Evolutionary conservation across 2,888 invertebrate genomes (phyloP).

Genomic region (Epistrophe grossulariae): DNA sequence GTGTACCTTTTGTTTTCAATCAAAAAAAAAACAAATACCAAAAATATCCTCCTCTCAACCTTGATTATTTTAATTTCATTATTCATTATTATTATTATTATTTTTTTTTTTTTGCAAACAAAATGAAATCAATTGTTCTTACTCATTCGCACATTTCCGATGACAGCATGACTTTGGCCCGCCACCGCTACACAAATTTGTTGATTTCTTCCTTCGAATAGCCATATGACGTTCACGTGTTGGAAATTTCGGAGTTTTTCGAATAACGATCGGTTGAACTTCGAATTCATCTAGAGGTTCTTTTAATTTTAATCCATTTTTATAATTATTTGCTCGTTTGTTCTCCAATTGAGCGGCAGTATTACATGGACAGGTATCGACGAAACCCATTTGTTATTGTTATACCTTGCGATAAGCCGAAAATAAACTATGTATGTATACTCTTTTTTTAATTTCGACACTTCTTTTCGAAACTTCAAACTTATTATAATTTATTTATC

Average conservation of each 20-base stretch:
- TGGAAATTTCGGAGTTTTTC: conserved; percentile 88
- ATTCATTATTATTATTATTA: background rate
- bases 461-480: background rate
- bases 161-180: conserved; percentile 73
- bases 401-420: background rate
- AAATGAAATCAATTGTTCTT: conserved; percentile 51
- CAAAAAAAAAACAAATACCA: conserved; percentile 25
- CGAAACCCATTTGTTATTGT: conserved; percentile 7
- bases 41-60: background rate
- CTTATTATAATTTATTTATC: background rate
- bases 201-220: conserved; percentile 86
- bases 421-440: background rate
- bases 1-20: conserved; percentile 16
- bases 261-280: conserved; percentile 83
- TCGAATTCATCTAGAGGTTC: conserved; percentile 75
- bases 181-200: conserved; percentile 52
- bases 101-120: background rate
- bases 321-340: conserved; percentile 30
- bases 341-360: conserved; percentile 13
- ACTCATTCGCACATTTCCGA: conserved; percentile 65
- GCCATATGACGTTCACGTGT: conserved; percentile 89
- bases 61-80: conserved; percentile 25
- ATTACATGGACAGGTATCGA: conserved; percentile 18
- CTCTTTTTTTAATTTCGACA: background rate
- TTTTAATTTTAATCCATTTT: conserved; percentile 27